Percentiles rank a stretch among this genome's conserved stretches.
These are phyloP conservation scores for Drosophila melanocephala DNA, from an alignment of 2,888 invertebrate genomes.

Conservation along the genomic window DNA sequence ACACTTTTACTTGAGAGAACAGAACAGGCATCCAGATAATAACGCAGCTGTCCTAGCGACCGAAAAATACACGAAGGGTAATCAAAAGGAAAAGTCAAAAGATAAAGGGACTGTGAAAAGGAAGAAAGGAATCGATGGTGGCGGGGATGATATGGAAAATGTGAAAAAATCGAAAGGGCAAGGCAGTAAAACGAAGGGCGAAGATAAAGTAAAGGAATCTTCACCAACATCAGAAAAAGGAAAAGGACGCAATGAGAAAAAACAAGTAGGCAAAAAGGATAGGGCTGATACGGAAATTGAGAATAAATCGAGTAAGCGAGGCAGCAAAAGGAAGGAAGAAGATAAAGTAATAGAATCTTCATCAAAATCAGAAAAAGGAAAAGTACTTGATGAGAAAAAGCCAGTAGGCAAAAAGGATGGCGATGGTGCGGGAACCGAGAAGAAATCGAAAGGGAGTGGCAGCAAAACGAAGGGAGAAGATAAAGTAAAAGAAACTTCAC, in stretches of 20 bases:
- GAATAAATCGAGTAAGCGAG: not conserved
- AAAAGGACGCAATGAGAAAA: not conserved
- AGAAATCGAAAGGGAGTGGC: not conserved
- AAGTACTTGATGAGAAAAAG: not conserved
- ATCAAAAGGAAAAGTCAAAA: conserved; percentile 5
- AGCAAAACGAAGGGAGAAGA: not conserved
- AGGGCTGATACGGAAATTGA: not conserved
- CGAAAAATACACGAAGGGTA: conserved; percentile 3
- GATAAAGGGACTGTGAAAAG: not conserved
- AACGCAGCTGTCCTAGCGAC: not conserved
- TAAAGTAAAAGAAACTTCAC: not conserved
- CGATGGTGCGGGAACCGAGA: not conserved
- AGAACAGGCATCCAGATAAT: not conserved
- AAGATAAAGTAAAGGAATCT: not conserved
- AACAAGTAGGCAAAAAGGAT: not conserved
- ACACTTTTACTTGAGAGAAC: conserved; percentile 8
- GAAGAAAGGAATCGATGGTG: conserved; percentile 10
- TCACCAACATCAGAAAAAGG: not conserved
- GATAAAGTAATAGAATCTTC: not conserved
- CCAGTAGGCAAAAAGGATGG: not conserved
- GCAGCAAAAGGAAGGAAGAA: not conserved
- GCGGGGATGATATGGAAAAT: conserved; percentile 9
- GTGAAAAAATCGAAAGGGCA: conserved; percentile 2
- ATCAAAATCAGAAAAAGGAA: not conserved
- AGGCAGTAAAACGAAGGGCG: not conserved